Evolutionary conservation across 2,113 vertebrate genomes (phyloP), one percentile per base, ranked within the genome.

Genomic region (Cinclus mexicanus): DNA sequence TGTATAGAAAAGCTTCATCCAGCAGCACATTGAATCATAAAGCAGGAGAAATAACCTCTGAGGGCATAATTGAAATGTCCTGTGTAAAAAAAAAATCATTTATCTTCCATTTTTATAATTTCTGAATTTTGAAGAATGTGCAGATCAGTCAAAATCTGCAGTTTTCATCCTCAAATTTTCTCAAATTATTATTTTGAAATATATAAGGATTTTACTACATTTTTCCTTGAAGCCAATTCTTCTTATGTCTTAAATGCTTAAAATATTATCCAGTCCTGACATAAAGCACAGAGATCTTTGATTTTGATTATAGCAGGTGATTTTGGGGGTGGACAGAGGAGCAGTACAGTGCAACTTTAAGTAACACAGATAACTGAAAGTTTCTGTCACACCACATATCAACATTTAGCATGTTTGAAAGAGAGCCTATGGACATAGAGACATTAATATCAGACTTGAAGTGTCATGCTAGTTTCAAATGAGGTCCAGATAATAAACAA

Each of bases 301-400:
- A 46, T 78, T 87, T 46, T 74, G 14, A 28, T 65, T 61, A 53
- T 7, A 76, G 21, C 10, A 60, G 19, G 12, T 75, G 15, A 4
- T 61, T 65, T 60, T 12, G 0, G 8, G 3, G 3, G 3, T 37
- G 29, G 22, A 13, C 0, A 2, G 10, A 7, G 11, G 7, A 76
- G 37, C 28, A 2, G 2, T 37, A 80, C n/a, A 37, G 25, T 14
- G 42, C 21, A 64, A 19, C 44, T 69, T 41, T 72, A 74, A 83
- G 33, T 37, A 80, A 74, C 22, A 69, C 9, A 77, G 59, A 13
- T 31, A 75, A 65, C 13, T 59, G 53, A 57, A 88, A 37, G 4
- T 42, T n/a, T 52, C 21, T 86, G 28, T n/a, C 57, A 80, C 14
- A 80, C 7, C 15, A 77, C 19, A 60, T 67, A 22, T 7, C 49